Evolutionary conservation across 64 coral and sea anemone genomes (phyloP).

Genomic region (Catalaphyllia jardinei): DNA sequence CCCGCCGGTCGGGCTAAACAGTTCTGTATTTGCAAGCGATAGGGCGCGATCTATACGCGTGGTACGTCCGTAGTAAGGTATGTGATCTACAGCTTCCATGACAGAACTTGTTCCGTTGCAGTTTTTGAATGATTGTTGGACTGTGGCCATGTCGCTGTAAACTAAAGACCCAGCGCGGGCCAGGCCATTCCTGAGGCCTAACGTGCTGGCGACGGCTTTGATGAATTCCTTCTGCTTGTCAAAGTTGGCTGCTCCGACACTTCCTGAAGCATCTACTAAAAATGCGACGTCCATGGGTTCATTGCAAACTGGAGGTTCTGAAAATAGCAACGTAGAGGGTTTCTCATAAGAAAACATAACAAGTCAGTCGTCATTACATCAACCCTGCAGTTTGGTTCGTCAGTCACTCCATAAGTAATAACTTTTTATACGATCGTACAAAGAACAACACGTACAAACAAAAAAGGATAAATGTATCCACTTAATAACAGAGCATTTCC

Average conservation of each 20-base stretch:
- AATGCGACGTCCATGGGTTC: conserved; percentile 66
- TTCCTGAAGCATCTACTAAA: conserved; percentile 74
- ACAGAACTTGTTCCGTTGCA: conserved; percentile 53
- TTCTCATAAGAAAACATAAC: not conserved
- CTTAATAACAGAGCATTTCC: too few relatives aligned
- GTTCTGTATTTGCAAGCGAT: conserved; percentile 40
- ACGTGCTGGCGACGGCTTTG: conserved; percentile 64
- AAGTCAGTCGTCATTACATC: not conserved
- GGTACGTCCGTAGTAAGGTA: conserved; percentile 63
- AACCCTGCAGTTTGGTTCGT: not conserved
- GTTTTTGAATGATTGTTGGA: conserved; percentile 64
- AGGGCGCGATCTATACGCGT: conserved; percentile 82
- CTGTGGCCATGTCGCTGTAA: conserved; percentile 62
- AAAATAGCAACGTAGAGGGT: not conserved
- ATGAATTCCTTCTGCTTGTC: conserved; percentile 79
- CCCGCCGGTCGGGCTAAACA: conserved; percentile 44
- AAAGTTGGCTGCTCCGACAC: conserved; percentile 71
- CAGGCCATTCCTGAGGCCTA: conserved; percentile 37
- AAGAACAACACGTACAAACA: too few relatives aligned
- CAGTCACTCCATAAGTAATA: not conserved
- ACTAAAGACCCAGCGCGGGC: conserved; percentile 58
- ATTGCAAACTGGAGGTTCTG: conserved; percentile 9
- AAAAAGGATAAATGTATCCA: too few relatives aligned
- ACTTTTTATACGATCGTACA: too few relatives aligned
- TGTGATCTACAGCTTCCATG: conserved; percentile 67